Evolutionary conservation across 2,797 vertebrate genomes (phyloP), one percentile per base, ranked within the genome.

Genomic region (Macrochelys suwanniensis): DNA sequence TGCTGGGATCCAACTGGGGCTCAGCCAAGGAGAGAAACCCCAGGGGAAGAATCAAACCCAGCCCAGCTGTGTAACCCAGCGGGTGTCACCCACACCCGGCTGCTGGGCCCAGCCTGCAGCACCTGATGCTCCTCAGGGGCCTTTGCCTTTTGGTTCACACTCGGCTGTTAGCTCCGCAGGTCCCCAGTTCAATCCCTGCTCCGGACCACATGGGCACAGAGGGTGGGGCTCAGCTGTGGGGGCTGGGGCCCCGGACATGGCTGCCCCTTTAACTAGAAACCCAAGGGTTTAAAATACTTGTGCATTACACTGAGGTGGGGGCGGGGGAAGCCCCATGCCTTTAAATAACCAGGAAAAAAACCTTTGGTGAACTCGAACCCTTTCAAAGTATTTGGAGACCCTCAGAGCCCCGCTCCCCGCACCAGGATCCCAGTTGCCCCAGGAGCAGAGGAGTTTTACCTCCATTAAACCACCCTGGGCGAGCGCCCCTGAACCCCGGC

Each of bases 191-290:
- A 21, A 42, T 42, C 65, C 65, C 19, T 23, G 65, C 65, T 68
- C 65, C 9, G 3, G 7, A n/a, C 15, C 2, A 2, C 28, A 6
- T 2, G 4, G 61, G 61, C 33, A 61, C 13, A 16, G 3, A 6
- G 31, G 6, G 28, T 4, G 12, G 6, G 17, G 33, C 65, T 68
- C 9, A 10, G n/a, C 19, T 42, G n/a, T 37, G 33, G 17, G n/a
- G n/a, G 4, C 19, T 5, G 37, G 19, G n/a, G 59, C 59, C 5
- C 57, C 28, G 12, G 28, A 59, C 28, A 6, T 28, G 17, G 61
- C 31, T n/a, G 61, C 33, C 61, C 65, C 65, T 71, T 42, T 71
- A 11, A 37, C 17, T 71, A 71, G 7, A 19, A 19, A 42, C 21
- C 65, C n/a, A 23, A 37, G 65, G n/a, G 5, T 42, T 71, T 71